Evolutionary conservation across 2,888 invertebrate species (phyloP).

Genomic region (Furcula furcula): DNA sequence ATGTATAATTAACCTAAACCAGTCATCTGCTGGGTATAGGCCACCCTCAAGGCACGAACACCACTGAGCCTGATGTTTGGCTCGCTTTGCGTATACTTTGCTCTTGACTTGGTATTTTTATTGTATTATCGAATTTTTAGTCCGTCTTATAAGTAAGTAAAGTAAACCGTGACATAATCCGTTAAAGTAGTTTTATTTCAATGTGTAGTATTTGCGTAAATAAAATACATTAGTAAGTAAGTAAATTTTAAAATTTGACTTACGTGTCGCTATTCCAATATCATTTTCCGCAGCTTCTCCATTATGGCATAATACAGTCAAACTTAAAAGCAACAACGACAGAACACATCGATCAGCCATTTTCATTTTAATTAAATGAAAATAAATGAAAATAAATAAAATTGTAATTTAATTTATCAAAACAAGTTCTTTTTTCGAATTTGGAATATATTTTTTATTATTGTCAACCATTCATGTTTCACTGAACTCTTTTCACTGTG

Average conservation of each 20-base stretch:
- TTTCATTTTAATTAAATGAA: slow-evolving; percentile 37
- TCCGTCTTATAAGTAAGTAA: too few relatives aligned
- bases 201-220: too few relatives aligned
- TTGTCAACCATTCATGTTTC: slow-evolving; percentile 28
- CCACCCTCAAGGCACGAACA: too few relatives aligned
- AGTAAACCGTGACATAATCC: too few relatives aligned
- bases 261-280: slow-evolving; percentile 55
- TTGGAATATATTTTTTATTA: slow-evolving; percentile 13
- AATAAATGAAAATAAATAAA: slow-evolving; percentile 22
- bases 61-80: too few relatives aligned
- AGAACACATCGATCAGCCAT: slow-evolving; percentile 58
- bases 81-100: too few relatives aligned
- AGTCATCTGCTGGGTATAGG: too few relatives aligned
- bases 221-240: too few relatives aligned
- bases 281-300: slow-evolving; percentile 64
- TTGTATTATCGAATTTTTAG: too few relatives aligned
- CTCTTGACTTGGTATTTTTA: too few relatives aligned
- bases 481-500: slow-evolving; percentile 26
- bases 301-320: slow-evolving; percentile 54
- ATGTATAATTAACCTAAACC: too few relatives aligned
- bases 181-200: too few relatives aligned
- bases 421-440: slow-evolving; percentile 10
- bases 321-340: slow-evolving; percentile 57
- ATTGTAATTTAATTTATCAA: slow-evolving; percentile 21
- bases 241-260: slow-evolving; percentile 46